Evolutionary conservation across 2,888 invertebrate species (phyloP).

Genomic region (Arctia plantaginis): DNA sequence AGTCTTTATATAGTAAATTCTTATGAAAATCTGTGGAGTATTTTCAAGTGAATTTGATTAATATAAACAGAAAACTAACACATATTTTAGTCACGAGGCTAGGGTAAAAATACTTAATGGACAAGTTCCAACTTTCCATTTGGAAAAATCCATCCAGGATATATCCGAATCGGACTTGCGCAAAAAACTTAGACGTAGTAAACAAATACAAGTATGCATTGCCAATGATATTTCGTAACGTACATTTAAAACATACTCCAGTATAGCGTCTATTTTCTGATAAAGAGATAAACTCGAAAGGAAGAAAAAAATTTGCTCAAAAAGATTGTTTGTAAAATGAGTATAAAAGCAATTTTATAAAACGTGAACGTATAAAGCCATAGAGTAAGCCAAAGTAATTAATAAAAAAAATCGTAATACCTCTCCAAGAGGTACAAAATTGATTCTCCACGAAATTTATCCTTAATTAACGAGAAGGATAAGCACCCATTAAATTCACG

Average conservation of each 20-base stretch:
- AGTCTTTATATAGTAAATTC: background rate
- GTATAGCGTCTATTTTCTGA: too few species aligned
- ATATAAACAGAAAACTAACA: background rate
- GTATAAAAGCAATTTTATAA: slow-evolving; percentile 3
- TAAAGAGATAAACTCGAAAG: background rate
- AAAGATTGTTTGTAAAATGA: background rate
- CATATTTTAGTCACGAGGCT: background rate
- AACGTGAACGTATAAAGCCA: slow-evolving; percentile 14
- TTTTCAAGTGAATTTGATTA: background rate
- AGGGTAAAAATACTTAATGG: background rate
- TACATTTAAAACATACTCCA: too few species aligned
- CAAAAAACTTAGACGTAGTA: background rate
- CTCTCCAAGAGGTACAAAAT: slow-evolving; percentile 34
- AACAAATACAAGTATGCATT: background rate
- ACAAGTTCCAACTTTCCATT: too few species aligned
- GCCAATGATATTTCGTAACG: too few species aligned
- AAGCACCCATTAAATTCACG: slow-evolving; percentile 45
- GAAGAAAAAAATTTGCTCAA: background rate
- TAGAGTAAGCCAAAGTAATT: slow-evolving; percentile 18
- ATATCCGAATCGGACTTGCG: background rate
- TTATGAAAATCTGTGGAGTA: background rate
- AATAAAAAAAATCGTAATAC: slow-evolving; percentile 23
- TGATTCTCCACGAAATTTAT: slow-evolving; percentile 47
- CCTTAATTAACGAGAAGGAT: slow-evolving; percentile 44
- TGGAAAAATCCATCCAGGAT: background rate